Base-by-base conservation (phyloP, 2,797 vertebrate species). In the Triplophysa yarkandensis region DNA sequence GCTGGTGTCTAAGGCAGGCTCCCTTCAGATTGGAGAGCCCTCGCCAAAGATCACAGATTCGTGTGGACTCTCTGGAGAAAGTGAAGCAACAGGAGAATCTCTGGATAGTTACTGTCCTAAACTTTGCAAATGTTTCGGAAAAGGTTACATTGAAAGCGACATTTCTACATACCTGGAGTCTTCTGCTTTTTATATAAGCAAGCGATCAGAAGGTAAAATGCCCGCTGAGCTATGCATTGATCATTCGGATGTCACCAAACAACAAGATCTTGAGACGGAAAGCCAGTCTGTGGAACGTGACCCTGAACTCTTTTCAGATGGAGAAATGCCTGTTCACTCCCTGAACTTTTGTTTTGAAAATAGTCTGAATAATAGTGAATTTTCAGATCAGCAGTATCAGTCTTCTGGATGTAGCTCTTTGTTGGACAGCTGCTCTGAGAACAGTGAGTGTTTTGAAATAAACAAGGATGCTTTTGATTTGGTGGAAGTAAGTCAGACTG, bases 111-210 rank as follows among this genome's bases (percentile, higher is more conserved):
- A 78, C 52, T 69, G 71, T 66, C 60, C 77, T 81, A 50, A 85
- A 34, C 58, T 63, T 61, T 68, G 61, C 61, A 64, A 68, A 74
- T 63, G 41, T 48, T 74, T 67, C 61, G 50, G 52, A 83, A 71
- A 82, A 75, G 50, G 28, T 36, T 67, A 58, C 66, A 48, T 54
- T 14, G 65, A 71, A 71, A 65, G 25, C 27, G 72, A 78, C 57
- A 64, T 79, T 13, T 43, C 68, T 5, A 88, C 89, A 85, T 86
- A 88, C 85, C 69, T 90, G 86, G 89, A 91, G 71, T 84, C 83
- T 44, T 85, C 87, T 23, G 52, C 28, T 23, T 78, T 78, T 71
- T 69, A 74, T 60, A 64, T 48, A 50, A 80, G 62, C 54, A 68
- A 74, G 43, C 58, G 13, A 9, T 71, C 79, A n/a, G 46, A 84